phyloP scores from a whole-genome alignment of 1,140 invertebrate species.

The Acyrthosiphon pisum region DNA sequence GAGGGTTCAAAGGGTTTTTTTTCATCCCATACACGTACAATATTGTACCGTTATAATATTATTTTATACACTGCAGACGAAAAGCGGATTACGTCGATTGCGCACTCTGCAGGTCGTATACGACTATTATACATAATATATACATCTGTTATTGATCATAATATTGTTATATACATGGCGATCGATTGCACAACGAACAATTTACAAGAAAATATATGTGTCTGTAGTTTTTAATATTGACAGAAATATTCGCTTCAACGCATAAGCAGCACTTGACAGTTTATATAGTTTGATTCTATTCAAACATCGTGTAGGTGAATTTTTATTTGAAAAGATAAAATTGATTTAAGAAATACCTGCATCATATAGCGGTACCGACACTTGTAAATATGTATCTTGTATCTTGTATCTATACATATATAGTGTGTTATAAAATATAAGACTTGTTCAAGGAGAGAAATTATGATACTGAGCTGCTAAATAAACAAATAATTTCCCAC shows the following conservation, averaged over 20 bases:
- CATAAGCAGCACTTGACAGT: neutral
- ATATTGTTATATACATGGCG: neutral
- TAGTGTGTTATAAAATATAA: neutral
- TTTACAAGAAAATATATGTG: neutral
- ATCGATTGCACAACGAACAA: neutral
- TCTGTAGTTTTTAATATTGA: neutral
- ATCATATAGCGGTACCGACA: neutral
- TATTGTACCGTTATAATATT: neutral
- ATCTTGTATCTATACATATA: neutral
- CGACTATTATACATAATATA: no score
- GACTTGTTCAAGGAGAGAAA: neutral
- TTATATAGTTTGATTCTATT: neutral
- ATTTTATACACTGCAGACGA: neutral
- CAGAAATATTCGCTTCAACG: neutral
- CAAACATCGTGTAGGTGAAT: neutral
- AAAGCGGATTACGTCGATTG: neutral
- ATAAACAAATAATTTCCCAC: conserved; percentile 12
- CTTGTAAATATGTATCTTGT: neutral
- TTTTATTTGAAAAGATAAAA: conserved; percentile 14
- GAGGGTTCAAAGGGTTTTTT: neutral
- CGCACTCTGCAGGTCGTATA: neutral
- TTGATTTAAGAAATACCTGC: conserved; percentile 16
- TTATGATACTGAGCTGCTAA: conserved; percentile 10
- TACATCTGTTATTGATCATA: neutral
- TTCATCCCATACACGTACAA: neutral